Conservation (phyloP, 2,113 vertebrate genomes). For the Pteronura brasiliensis region DNA sequence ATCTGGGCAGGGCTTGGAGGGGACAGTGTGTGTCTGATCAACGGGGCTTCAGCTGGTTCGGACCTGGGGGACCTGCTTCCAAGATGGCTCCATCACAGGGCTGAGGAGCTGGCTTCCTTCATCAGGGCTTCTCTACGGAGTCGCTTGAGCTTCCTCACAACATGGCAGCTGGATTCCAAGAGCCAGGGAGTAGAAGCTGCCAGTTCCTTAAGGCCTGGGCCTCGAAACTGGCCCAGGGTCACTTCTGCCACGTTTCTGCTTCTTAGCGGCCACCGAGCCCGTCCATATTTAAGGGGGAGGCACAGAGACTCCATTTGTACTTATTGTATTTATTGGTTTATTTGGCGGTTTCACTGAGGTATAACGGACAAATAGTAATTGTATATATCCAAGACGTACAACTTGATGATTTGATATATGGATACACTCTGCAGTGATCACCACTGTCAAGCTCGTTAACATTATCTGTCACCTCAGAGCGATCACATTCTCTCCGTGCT, state of each 20-base stretch:
- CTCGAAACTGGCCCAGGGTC: fast-evolving
- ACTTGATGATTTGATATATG: background rate
- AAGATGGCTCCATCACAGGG: fast-evolving
- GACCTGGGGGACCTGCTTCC: background rate
- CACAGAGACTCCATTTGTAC: too few relatives aligned
- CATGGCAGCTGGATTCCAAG: background rate
- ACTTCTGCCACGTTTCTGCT: background rate
- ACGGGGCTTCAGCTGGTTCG: fast-evolving
- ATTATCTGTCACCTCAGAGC: background rate
- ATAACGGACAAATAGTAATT: background rate
- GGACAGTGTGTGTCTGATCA: background rate
- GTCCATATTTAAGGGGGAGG: too few relatives aligned
- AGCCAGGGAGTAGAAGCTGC: background rate
- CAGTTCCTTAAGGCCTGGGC: background rate
- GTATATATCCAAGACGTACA: background rate
- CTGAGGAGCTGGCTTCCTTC: background rate
- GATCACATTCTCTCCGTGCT: background rate
- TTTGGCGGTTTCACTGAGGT: background rate
- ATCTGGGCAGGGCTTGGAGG: background rate
- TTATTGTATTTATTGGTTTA: background rate
- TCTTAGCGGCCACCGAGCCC: background rate
- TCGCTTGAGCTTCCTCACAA: background rate
- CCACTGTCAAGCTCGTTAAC: background rate
- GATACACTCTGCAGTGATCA: background rate
- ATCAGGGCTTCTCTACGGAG: background rate